These are phyloP conservation scores for Hippocampus kuda DNA, from an alignment of 2,797 vertebrate species.

Conservation along the genomic window DNA sequence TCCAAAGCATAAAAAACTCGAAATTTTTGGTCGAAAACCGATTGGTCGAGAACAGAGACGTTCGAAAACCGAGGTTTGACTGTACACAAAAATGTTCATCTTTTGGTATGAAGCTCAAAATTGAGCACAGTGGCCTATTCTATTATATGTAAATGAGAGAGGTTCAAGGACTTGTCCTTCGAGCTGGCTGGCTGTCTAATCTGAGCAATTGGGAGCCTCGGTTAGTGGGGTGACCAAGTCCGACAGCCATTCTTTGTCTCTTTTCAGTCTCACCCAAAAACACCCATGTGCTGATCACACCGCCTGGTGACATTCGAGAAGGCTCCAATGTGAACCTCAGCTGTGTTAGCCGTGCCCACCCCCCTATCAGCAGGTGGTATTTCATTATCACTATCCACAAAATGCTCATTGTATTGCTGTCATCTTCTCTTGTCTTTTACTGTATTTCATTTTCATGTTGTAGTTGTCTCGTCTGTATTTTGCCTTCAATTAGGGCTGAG, in stretches of 20 bases:
- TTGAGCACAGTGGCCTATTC: too few species aligned
- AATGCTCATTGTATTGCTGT: neutral
- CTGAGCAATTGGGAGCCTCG: too few species aligned
- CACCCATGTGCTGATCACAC: constrained; percentile 54
- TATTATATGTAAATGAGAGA: too few species aligned
- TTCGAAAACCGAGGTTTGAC: too few species aligned
- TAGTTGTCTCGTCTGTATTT: neutral
- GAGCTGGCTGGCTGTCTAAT: too few species aligned
- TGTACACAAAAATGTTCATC: too few species aligned
- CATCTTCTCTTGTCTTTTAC: neutral
- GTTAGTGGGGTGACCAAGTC: too few species aligned
- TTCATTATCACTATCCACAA: neutral
- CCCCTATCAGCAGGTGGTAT: constrained; percentile 52
- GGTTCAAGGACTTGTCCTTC: too few species aligned
- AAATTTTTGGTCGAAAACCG: too few species aligned
- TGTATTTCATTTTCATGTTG: neutral
- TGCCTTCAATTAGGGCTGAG: neutral
- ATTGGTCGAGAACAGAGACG: too few species aligned
- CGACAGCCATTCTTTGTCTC: neutral
- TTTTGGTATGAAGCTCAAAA: too few species aligned
- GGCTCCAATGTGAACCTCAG: constrained; percentile 60
- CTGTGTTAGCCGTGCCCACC: constrained; percentile 59
- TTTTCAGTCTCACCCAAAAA: constrained; percentile 64
- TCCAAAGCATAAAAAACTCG: too few species aligned
- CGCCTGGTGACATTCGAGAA: constrained; percentile 64